Percentiles rank a stretch among this genome's conserved stretches.
phyloP scores from a whole-genome alignment of 2,797 vertebrate species.

The Philypnodon macrostomus region DNA sequence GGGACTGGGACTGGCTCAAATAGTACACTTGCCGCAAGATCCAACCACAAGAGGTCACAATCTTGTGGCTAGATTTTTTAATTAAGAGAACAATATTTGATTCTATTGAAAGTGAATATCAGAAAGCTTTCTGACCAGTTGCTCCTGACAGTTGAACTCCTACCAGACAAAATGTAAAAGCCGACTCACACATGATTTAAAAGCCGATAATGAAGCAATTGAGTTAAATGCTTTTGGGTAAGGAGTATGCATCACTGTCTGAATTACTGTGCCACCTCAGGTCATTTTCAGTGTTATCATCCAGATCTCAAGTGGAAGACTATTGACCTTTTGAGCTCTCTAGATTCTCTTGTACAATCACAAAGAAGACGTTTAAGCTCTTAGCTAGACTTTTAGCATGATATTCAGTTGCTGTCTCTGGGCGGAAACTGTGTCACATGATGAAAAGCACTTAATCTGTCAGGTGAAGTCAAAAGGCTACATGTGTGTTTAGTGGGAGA shows the following conservation, averaged over 20 bases:
- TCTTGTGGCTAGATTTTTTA: no score
- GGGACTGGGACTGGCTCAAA: no score
- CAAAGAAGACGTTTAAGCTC: constrained; percentile 59
- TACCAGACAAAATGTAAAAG: background rate
- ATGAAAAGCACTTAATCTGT: constrained; percentile 76
- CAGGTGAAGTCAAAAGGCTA: constrained; percentile 64
- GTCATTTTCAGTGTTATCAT: constrained; percentile 37
- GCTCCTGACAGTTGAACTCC: background rate
- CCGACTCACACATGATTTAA: background rate
- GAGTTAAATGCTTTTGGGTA: constrained; percentile 18
- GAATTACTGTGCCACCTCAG: constrained; percentile 46
- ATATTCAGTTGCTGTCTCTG: constrained; percentile 55
- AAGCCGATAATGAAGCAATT: constrained; percentile 21
- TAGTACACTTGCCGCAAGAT: no score
- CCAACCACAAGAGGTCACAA: no score
- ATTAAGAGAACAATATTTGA: no score
- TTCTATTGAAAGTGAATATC: no score
- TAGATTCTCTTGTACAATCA: constrained; percentile 45
- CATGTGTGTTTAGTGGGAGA: constrained; percentile 44
- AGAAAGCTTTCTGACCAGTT: background rate
- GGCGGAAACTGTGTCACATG: constrained; percentile 45
- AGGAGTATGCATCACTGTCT: constrained; percentile 24
- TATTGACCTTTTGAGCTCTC: constrained; percentile 62
- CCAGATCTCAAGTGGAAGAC: constrained; percentile 52
- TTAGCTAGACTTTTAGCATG: constrained; percentile 62